Conservation (phyloP, 1,140 invertebrate species). For the Sycophaga agraensis region DNA sequence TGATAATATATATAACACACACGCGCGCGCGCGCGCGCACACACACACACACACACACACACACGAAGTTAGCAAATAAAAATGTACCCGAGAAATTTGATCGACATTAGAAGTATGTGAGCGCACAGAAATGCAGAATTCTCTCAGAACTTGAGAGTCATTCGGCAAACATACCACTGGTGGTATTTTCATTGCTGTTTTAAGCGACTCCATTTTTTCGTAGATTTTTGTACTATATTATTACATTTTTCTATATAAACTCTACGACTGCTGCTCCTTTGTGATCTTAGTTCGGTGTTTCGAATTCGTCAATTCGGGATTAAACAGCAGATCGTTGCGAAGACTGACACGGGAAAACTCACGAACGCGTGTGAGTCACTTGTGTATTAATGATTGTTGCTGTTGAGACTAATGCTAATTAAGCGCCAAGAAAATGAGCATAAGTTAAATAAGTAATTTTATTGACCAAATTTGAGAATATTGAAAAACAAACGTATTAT, state of each 20-base stretch:
- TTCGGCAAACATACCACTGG: slow-evolving; percentile 17
- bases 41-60: not conserved
- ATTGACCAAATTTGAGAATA: slow-evolving; percentile 1
- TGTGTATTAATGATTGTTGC: slow-evolving; percentile 28
- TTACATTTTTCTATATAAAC: slow-evolving; percentile 22
- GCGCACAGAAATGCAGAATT: not conserved
- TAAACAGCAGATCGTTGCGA: slow-evolving; percentile 25
- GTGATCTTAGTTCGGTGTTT: slow-evolving; percentile 25
- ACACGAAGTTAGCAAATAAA: slow-evolving; percentile 1
- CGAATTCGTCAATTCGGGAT: slow-evolving; percentile 22
- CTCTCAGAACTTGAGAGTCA: not conserved
- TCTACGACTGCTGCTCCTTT: slow-evolving; percentile 25
- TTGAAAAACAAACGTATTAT: not conserved
- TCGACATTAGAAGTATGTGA: slow-evolving; percentile 1
- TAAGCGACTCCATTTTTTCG: slow-evolving; percentile 19
- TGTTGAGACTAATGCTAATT: slow-evolving; percentile 26
- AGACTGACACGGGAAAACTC: slow-evolving; percentile 22
- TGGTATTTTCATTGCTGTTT: slow-evolving; percentile 29
- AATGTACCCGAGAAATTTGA: not conserved
- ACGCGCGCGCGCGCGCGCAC: no score
- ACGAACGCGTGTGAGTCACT: not conserved
- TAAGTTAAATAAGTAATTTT: slow-evolving; percentile 4
- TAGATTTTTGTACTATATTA: slow-evolving; percentile 27
- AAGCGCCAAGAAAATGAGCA: slow-evolving; percentile 6
- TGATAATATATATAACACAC: slow-evolving; percentile 31